Evolutionary conservation across 2,797 vertebrate genomes (phyloP).

Genomic region (Gila robusta): DNA sequence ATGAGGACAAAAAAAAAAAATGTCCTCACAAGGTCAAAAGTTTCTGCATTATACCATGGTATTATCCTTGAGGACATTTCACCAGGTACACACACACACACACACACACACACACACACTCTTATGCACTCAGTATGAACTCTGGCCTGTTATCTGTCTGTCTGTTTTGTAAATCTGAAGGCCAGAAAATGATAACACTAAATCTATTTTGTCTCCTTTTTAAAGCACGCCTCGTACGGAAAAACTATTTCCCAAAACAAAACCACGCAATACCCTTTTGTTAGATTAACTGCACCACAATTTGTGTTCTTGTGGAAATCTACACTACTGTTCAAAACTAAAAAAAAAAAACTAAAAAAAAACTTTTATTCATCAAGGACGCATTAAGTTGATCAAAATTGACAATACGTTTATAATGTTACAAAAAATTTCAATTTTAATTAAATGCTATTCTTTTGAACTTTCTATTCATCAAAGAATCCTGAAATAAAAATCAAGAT

Average conservation of each 20-base stretch:
- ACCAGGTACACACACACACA: background rate
- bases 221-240: background rate
- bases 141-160: background rate
- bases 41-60: too few species aligned
- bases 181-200: conserved; percentile 4
- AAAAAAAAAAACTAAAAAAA: too few species aligned
- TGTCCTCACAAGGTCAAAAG: too few species aligned
- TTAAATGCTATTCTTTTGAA: background rate
- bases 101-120: conserved; percentile 22
- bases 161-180: conserved; percentile 38
- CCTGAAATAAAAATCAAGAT: background rate
- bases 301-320: background rate
- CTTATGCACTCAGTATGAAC: background rate
- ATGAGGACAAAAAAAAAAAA: too few species aligned
- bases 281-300: background rate
- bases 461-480: background rate
- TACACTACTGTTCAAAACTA: background rate
- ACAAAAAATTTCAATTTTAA: background rate
- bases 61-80: too few species aligned
- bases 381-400: background rate
- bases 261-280: background rate
- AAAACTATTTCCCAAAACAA: conserved; percentile 29
- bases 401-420: background rate
- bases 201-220: conserved; percentile 37
- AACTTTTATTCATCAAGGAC: background rate